phyloP scores from a whole-genome alignment of 2,797 vertebrate species.

The Ciconia nigra region DNA sequence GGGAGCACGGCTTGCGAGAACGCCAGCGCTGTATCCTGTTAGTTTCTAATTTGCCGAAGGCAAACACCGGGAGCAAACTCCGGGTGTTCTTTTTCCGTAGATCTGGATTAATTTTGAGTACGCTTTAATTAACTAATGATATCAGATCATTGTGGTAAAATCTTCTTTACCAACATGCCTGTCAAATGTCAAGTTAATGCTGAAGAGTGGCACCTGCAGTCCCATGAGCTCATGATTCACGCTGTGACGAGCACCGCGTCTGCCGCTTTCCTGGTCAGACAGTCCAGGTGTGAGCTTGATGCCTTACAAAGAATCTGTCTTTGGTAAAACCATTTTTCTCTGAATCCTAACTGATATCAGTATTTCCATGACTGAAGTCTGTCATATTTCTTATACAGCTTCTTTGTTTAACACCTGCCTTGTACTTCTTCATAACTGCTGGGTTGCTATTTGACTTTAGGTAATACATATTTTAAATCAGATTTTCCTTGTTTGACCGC shows the following conservation, averaged over 20 bases:
- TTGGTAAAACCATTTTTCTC: not conserved
- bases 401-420: not conserved
- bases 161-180: not conserved
- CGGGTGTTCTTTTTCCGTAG: fast-evolving
- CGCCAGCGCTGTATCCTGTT: fast-evolving
- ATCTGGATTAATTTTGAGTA: not conserved
- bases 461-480: not conserved
- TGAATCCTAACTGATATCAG: not conserved
- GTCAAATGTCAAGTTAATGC: not conserved
- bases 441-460: not conserved
- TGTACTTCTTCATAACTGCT: not conserved
- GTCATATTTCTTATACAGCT: fast-evolving
- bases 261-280: not conserved
- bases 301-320: not conserved
- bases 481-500: not conserved
- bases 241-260: not conserved
- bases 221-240: not conserved
- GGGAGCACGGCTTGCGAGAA: not conserved
- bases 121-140: not conserved
- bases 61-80: fast-evolving
- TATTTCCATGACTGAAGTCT: not conserved
- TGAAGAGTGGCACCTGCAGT: not conserved
- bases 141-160: not conserved
- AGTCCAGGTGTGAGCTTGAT: not conserved
- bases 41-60: not conserved